Evolutionary conservation across 2,797 vertebrate genomes (phyloP).

Genomic region (Cheirogaleus major): DNA sequence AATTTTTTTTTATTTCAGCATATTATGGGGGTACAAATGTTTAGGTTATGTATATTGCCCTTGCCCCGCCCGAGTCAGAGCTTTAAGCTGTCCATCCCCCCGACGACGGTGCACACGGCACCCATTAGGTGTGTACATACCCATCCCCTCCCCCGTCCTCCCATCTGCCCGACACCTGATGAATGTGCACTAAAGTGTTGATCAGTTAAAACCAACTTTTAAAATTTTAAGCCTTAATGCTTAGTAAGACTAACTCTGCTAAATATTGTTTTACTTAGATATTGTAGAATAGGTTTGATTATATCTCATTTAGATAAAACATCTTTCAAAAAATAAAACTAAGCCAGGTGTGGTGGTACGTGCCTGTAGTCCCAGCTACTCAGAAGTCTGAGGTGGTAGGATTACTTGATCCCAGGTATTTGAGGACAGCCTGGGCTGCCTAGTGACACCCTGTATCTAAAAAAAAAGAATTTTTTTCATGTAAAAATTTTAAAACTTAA

Average conservation of each 20-base stretch:
- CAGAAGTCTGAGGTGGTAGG: not conserved
- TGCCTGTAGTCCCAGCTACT: not conserved
- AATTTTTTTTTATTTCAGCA: too few relatives aligned
- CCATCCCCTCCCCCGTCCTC: too few relatives aligned
- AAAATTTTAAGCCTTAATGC: not conserved
- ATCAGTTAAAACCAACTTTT: not conserved
- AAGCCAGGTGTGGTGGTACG: not conserved
- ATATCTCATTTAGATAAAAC: not conserved
- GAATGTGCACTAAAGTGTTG: too few relatives aligned
- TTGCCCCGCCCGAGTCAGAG: too few relatives aligned
- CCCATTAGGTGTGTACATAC: too few relatives aligned
- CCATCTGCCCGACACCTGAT: too few relatives aligned
- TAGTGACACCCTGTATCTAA: not conserved
- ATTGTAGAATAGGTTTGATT: not conserved
- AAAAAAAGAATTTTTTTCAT: not conserved
- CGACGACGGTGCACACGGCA: too few relatives aligned
- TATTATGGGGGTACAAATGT: too few relatives aligned
- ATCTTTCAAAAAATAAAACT: not conserved
- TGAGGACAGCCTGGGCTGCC: not conserved
- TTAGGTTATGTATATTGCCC: too few relatives aligned
- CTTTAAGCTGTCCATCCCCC: too few relatives aligned
- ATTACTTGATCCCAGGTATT: not conserved
- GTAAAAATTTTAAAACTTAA: not conserved
- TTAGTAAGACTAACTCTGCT: not conserved
- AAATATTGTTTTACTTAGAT: slow-evolving; percentile 3